Evolutionary conservation across 2,113 vertebrate species (phyloP).

Genomic region (Deroptyus accipitrinus): DNA sequence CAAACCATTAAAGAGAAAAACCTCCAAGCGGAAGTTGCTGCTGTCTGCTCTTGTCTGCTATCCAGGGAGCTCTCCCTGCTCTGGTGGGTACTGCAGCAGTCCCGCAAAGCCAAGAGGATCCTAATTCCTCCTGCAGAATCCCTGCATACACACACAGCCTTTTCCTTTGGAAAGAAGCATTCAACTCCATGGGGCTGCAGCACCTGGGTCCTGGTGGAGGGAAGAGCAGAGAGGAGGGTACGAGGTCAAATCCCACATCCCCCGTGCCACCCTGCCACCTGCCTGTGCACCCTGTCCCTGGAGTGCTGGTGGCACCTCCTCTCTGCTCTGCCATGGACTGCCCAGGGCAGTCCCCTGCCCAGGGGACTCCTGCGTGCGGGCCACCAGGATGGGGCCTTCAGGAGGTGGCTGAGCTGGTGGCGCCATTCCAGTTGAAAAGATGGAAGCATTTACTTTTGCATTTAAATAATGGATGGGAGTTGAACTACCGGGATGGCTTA

Average conservation of each 20-base stretch:
- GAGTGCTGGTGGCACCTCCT: not conserved
- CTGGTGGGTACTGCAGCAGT: not conserved
- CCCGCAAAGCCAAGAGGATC: not conserved
- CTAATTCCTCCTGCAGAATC: not conserved
- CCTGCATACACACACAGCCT: not conserved
- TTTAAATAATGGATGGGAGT: conserved; percentile 55
- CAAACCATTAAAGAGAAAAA: conserved; percentile 64
- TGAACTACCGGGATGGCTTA: not conserved
- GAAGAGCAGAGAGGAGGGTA: not conserved
- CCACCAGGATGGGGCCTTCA: not conserved
- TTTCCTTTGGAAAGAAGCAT: not conserved
- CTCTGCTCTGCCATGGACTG: not conserved
- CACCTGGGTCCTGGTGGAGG: too few species aligned
- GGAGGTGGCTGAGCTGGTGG: not conserved
- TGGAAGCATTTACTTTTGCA: conserved; percentile 50
- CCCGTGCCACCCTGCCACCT: not conserved
- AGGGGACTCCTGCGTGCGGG: not conserved
- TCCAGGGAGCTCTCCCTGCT: not conserved
- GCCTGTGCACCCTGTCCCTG: not conserved
- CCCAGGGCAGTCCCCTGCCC: not conserved
- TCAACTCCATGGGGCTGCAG: not conserved
- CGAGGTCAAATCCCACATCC: rapidly evolving
- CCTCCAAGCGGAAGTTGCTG: not conserved
- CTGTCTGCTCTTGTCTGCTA: not conserved
- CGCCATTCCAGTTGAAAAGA: conserved; percentile 12